These are phyloP conservation scores for Parochlus steinenii DNA, from an alignment of 2,888 invertebrate species.

Conservation along the genomic window DNA sequence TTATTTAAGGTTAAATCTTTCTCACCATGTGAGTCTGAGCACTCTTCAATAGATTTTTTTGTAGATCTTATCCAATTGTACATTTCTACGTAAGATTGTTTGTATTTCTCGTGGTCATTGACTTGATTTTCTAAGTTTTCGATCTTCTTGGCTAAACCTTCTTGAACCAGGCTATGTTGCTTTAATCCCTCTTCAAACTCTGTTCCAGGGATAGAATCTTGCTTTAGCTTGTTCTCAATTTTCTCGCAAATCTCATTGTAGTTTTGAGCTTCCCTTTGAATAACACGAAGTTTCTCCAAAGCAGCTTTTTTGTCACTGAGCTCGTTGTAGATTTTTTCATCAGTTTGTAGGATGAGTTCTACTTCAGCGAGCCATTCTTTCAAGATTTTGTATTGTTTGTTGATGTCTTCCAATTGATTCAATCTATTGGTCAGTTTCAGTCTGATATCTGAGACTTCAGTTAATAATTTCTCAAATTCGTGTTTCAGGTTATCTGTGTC, in stretches of 20 bases:
- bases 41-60: conserved; percentile 67
- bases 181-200: conserved; percentile 54
- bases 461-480: conserved; percentile 76
- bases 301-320: conserved; percentile 81
- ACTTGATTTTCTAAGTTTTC: conserved; percentile 67
- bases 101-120: conserved; percentile 72
- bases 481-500: conserved; percentile 76
- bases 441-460: conserved; percentile 63
- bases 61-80: conserved; percentile 73
- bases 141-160: conserved; percentile 46
- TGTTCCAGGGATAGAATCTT: conserved; percentile 49
- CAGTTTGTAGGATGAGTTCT: conserved; percentile 62
- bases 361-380: conserved; percentile 80
- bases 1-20: conserved; percentile 60
- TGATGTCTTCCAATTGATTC: conserved; percentile 70
- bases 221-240: conserved; percentile 53
- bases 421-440: conserved; percentile 58
- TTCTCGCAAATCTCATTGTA: conserved; percentile 65
- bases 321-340: conserved; percentile 60
- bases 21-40: conserved; percentile 77
- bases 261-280: conserved; percentile 65
- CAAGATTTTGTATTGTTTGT: conserved; percentile 65
- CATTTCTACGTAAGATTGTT: conserved; percentile 62
- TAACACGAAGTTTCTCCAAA: conserved; percentile 69
- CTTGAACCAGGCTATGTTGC: conserved; percentile 52